Percentiles rank a stretch among this genome's conserved stretches.
phyloP scores from a whole-genome alignment of 2,113 vertebrate genomes.

The Chlamydotis undulata region DNA sequence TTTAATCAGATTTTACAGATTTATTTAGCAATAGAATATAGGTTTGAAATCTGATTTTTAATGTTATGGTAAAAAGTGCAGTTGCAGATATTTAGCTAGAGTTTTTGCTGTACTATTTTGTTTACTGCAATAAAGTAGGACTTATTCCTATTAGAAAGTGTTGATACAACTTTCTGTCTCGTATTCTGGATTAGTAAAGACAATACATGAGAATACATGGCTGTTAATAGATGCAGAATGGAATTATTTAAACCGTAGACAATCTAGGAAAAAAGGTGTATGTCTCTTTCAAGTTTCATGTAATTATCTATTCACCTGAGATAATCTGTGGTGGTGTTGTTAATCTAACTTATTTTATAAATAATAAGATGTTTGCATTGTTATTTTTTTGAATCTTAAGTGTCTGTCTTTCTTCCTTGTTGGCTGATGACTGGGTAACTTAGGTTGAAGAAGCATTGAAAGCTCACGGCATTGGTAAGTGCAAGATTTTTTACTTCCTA shows the following conservation, averaged over 20 bases:
- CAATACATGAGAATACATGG: not conserved
- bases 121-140: not conserved
- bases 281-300: not conserved
- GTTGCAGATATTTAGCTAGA: not conserved
- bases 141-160: not conserved
- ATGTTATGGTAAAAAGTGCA: not conserved
- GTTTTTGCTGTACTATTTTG: not conserved
- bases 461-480: slow-evolving; percentile 49
- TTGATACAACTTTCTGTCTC: not conserved
- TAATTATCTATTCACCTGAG: not conserved
- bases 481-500: not conserved
- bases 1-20: not conserved
- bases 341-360: not conserved
- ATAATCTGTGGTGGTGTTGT: not conserved
- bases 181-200: not conserved
- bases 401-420: not conserved
- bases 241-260: not conserved
- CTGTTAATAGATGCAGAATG: not conserved
- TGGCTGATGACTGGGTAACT: not conserved
- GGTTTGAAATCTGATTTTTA: not conserved
- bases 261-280: not conserved
- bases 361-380: not conserved
- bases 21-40: not conserved
- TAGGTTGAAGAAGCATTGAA: slow-evolving; percentile 62
- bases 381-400: not conserved